A percentile compares a stretch with the other conserved stretches of the same genome.
Conservation (phyloP, 2,113 vertebrate genomes). For the Sander lucioperca region DNA sequence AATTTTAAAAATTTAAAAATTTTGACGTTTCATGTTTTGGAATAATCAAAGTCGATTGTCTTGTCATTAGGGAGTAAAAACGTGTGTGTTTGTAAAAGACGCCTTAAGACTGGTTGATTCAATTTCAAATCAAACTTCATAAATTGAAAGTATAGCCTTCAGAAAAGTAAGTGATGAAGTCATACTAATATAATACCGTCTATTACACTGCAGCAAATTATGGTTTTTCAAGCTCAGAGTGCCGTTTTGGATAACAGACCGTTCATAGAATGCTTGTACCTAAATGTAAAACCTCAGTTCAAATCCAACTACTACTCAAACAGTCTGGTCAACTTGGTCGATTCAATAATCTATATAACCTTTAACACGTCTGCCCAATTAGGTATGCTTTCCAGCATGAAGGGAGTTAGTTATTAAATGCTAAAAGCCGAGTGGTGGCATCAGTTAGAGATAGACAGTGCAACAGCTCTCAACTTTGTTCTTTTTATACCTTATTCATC, state of each 20-base stretch:
- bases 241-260: neutral
- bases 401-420: conserved; percentile 16
- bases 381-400: conserved; percentile 4
- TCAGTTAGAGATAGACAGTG: neutral
- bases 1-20: too few relatives aligned
- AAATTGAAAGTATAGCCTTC: conserved; percentile 1
- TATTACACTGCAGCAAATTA: neutral
- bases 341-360: neutral
- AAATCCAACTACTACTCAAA: neutral
- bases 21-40: neutral
- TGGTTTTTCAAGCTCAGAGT: neutral
- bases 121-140: conserved; percentile 3
- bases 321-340: neutral
- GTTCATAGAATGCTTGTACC: neutral
- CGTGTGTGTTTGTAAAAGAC: neutral
- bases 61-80: neutral
- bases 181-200: neutral
- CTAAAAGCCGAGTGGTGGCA: neutral
- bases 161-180: neutral
- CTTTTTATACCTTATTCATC: neutral
- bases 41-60: neutral
- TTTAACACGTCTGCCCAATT: neutral
- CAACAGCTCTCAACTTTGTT: neutral
- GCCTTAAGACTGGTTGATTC: neutral
- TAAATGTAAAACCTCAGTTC: neutral